Evolutionary conservation across 2,888 invertebrate species (phyloP).

Genomic region (Euzetes globulus): DNA sequence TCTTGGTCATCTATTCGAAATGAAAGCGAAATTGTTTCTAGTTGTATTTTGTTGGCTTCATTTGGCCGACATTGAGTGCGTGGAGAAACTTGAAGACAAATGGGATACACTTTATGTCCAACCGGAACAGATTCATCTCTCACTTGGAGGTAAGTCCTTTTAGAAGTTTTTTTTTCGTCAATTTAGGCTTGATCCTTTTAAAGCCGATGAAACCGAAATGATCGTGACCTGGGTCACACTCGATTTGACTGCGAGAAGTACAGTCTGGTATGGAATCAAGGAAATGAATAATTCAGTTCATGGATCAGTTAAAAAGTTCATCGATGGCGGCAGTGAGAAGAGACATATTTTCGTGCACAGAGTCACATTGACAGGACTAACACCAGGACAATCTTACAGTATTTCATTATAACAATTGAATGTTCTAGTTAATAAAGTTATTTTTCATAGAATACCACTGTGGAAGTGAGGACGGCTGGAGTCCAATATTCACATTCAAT

Average conservation of each 20-base stretch:
- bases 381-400: constrained; percentile 46
- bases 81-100: no score
- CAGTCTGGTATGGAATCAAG: constrained; percentile 41
- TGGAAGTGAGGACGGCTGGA: constrained; percentile 44
- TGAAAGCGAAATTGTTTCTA: no score
- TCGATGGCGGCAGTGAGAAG: constrained; percentile 62
- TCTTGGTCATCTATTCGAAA: no score
- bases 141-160: constrained; percentile 41
- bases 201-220: constrained; percentile 41
- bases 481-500: constrained; percentile 45
- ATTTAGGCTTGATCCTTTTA: not conserved
- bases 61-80: no score
- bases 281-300: constrained; percentile 25
- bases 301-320: constrained; percentile 51
- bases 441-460: constrained; percentile 41
- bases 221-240: constrained; percentile 44
- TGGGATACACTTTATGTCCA: not conserved
- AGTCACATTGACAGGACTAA: constrained; percentile 53
- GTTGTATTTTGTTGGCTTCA: no score
- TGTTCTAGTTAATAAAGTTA: no score
- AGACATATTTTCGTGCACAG: constrained; percentile 68
- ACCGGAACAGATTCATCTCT: constrained; percentile 42
- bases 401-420: not conserved
- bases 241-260: constrained; percentile 35
- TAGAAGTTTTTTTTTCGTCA: not conserved